These are phyloP conservation scores for Carassius gibelio DNA, from an alignment of 2,113 vertebrate genomes.

Conservation along the genomic window DNA sequence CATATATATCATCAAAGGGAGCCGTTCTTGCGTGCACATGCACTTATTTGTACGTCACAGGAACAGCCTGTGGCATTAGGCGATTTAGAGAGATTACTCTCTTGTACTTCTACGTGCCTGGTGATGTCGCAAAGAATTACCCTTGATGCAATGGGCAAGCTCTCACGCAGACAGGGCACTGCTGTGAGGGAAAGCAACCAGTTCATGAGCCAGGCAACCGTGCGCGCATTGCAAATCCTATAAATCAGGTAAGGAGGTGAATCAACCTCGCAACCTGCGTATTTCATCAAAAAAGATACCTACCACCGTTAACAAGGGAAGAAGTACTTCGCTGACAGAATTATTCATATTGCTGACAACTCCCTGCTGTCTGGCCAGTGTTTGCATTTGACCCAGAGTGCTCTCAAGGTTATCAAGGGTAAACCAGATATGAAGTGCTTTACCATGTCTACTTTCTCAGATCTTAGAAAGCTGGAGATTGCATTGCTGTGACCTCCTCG, in stretches of 20 bases:
- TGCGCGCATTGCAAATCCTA: background rate
- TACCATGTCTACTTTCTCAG: slow-evolving; percentile 52
- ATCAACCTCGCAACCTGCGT: background rate
- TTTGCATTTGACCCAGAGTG: slow-evolving; percentile 32
- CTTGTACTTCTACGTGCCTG: slow-evolving; percentile 16
- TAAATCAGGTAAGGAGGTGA: background rate
- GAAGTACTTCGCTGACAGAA: slow-evolving; percentile 18
- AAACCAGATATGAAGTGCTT: slow-evolving; percentile 58
- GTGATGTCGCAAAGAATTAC: slow-evolving; percentile 33
- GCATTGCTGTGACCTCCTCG: slow-evolving; percentile 47
- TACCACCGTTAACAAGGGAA: slow-evolving; percentile 35
- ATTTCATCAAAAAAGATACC: slow-evolving; percentile 22
- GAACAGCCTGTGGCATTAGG: slow-evolving; percentile 1
- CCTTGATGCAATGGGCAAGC: slow-evolving; percentile 24
- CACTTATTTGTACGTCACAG: slow-evolving; percentile 15
- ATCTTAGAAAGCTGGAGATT: slow-evolving; percentile 27
- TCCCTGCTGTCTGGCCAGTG: background rate
- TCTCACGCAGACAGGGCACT: background rate
- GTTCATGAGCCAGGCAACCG: background rate
- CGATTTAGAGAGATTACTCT: slow-evolving; percentile 40
- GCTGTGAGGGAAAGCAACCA: background rate
- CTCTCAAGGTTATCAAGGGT: background rate
- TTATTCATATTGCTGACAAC: slow-evolving; percentile 38
- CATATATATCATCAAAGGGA: background rate
- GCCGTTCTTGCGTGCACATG: background rate